Conservation (phyloP, 2,113 vertebrate species). For the Podocnemis expansa region DNA sequence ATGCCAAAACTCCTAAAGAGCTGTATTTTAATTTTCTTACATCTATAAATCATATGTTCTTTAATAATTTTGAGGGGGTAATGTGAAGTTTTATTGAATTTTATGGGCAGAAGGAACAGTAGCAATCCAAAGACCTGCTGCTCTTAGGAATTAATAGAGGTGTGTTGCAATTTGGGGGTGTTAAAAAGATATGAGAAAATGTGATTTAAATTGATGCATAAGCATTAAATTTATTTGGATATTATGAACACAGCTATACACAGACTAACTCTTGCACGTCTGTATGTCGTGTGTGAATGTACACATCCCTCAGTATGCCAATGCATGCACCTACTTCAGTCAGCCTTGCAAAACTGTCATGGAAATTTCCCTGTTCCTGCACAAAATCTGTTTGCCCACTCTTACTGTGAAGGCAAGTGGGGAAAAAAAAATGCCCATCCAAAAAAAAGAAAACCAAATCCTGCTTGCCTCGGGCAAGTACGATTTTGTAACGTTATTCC, state of each 20-base stretch:
- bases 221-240: conserved; percentile 31
- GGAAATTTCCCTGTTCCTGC: background rate
- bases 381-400: background rate
- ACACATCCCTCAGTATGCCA: background rate
- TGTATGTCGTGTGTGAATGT: conserved; percentile 17
- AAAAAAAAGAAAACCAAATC: background rate
- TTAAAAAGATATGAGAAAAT: conserved; percentile 31
- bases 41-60: conserved; percentile 56
- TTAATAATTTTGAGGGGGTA: conserved; percentile 52
- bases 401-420: background rate
- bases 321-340: background rate
- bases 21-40: conserved; percentile 73
- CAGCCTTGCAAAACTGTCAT: conserved; percentile 22
- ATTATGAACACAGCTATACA: background rate
- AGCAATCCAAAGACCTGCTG: conserved; percentile 62
- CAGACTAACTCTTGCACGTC: background rate
- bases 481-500: conserved; percentile 36
- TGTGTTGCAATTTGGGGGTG: conserved; percentile 41
- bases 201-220: background rate
- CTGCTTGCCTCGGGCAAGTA: background rate
- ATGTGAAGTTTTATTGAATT: conserved; percentile 69
- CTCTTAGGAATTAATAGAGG: conserved; percentile 46
- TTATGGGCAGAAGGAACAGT: conserved; percentile 43
- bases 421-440: background rate
- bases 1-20: conserved; percentile 77